Base-by-base conservation (phyloP, 92 coral and sea anemone species). In the Umimayanthus kanabou region DNA sequence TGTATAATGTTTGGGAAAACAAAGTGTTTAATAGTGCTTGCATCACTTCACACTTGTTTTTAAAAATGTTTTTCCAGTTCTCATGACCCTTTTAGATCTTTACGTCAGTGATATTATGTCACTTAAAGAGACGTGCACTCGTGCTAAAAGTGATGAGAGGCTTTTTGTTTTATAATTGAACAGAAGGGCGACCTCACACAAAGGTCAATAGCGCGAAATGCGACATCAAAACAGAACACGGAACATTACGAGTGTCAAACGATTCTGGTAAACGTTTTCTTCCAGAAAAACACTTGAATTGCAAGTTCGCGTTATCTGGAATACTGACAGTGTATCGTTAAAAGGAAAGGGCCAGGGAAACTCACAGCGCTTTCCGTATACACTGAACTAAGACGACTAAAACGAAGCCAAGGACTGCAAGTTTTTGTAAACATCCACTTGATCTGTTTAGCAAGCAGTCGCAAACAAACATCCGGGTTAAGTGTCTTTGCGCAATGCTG, bases 101-200 rank as follows among this genome's bases (percentile, higher is more conserved):
- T 39, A 73, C 77, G 58, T 53, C 58, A 22, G 84, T 57, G 16
- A 57, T 30, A 23, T 26, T 16, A 42, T 47, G 69, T 83, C 77
- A 67, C 87, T 47, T 45, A 47, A 83, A 53, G 72, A 45, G 77
- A 65, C 73, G 40, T 28, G 26, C 86, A 40, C 76, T 71, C 78
- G 49, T 65, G n/a, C 39, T 65, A 39, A 70, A 69, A 43, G 86
- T 82, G 86, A 65, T 83, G 87, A 83, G 64, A 83, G 87, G 77
- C 47, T 37, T 33, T 82, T 83, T 70, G 78, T 70, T 25, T 45
- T 83, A 1, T 83, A 83, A 70, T 47, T 45, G 87, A 43, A 49
- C 87, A 77, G 87, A 83, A 83, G 18, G 42, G 43, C 65, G 53
- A n/a, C 66, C 69, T 70, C 87, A 70, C 87, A 64, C 66, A 47